Base-by-base conservation (phyloP, 2,797 vertebrate species). In the Cyprinodon diabolis region DNA sequence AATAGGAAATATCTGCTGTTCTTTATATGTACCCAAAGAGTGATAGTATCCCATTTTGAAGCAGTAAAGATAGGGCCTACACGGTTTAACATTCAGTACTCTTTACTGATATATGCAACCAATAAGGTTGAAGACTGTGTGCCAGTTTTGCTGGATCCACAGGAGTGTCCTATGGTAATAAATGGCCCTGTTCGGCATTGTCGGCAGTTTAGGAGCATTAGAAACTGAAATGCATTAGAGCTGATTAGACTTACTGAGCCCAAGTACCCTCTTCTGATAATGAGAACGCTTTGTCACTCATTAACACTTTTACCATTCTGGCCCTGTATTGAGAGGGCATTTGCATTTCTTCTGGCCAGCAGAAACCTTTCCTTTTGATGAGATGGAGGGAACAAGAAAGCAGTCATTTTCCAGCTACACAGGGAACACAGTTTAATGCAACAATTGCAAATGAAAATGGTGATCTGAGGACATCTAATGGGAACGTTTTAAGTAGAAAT, bases 241-340 rank as follows among this genome's bases (percentile, higher is more conserved):
- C 78, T 95, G 94, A 94, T 95, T 94, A 93, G 90, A 88, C 76
- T 75, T 84, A 89, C 81, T 84, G 58, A 77, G 78, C 81, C 87
- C 75, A 80, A 91, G 91, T 86, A 90, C 84, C 89, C 88, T 91
- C 91, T 90, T 82, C 76, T 84, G 78, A 89, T 93, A 94, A 94
- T 94, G 93, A 91, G 85, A 93, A 88, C 74, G 78, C 89, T 93
- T 94, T 94, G 90, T 94, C 89, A 92, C 88, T 93, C 90, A 91
- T 94, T 95, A 94, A 89, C 84, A 87, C 86, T 66, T 86, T 81
- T n/a, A 66, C 72, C 80, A 67, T 76, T 85, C 72, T 63, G 76
- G 83, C 72, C 80, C 82, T 68, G 78, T 52, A 70, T 78, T 69
- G 65, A 81, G 71, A 77, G 76, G 72, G 71, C 73, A 80, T 89